Evolutionary conservation across 2,888 invertebrate genomes (phyloP), one percentile per base, ranked within the genome.

Genomic region (Epinotia ramella): DNA sequence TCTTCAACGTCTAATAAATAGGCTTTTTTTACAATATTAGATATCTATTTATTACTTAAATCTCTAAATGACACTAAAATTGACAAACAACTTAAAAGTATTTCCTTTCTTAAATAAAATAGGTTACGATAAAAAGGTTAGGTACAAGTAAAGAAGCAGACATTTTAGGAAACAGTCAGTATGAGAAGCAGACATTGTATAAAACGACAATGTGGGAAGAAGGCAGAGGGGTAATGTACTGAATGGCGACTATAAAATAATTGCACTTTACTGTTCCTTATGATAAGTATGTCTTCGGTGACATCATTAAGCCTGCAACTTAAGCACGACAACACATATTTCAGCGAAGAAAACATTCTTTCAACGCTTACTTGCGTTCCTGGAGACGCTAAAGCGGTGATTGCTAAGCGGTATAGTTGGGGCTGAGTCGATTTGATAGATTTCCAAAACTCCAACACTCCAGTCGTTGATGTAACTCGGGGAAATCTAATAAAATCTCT

Each of bases 401-500:
- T 44, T 63, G 63, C 63, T 63, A 44, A 59, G 59, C 59, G 59
- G 28, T 59, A 59, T 59, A 59, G 59, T 59, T 59, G 59, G 59
- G 28, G 24, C 24, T 16, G 59, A 59, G 28, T 59, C 59, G 63
- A 63, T 63, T 44, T 44, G 44, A 63, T 63, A 44, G 63, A 63
- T 63, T 63, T 63, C 63, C 44, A 63, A 63, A 63, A 63, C 44
- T 63, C 44, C 44, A 63, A 63, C 40, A 63, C 63, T 63, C 63
- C 44, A 63, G 63, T 63, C 44, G 18, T 63, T 44, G 63, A 63
- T 63, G 44, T 63, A 9, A 63, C 44, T 20, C 63, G 59, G 4
- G 59, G 59, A 59, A 59, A 59, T 24, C 59, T 59, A 24, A 59
- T 59, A 18, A 63, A 63, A 44, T 63, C 63, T 63, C 63, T 49